These are phyloP conservation scores for Nettapus auritus DNA, from an alignment of 2,113 vertebrate genomes.

Conservation along the genomic window DNA sequence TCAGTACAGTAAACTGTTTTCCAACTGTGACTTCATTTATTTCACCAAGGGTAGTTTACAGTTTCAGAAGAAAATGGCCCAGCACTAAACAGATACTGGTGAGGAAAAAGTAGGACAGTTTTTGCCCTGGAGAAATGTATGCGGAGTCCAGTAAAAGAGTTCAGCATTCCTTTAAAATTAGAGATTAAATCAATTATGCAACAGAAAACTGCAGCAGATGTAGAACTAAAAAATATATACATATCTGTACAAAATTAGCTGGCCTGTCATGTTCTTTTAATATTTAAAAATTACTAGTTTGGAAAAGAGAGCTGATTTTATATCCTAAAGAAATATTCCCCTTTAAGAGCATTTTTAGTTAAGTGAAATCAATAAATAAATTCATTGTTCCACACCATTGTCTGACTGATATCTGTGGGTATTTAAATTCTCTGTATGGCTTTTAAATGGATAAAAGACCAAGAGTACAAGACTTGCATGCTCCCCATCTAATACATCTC, in stretches of 20 bases:
- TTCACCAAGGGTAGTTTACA: slow-evolving; percentile 77
- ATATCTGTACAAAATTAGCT: slow-evolving; percentile 73
- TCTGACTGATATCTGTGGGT: background rate
- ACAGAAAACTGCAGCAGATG: slow-evolving; percentile 79
- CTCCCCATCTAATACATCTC: background rate
- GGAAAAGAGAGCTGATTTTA: background rate
- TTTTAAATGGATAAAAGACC: background rate
- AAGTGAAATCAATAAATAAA: slow-evolving; percentile 5
- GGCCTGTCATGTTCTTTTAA: slow-evolving; percentile 63
- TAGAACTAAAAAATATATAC: slow-evolving; percentile 58
- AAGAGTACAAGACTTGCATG: background rate
- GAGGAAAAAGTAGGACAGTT: slow-evolving; percentile 81
- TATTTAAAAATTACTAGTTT: slow-evolving; percentile 65
- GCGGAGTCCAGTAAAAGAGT: slow-evolving; percentile 78
- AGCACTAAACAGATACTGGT: slow-evolving; percentile 79
- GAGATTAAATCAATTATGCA: slow-evolving; percentile 87
- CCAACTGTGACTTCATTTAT: slow-evolving; percentile 79
- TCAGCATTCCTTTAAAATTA: slow-evolving; percentile 80
- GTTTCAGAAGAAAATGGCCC: slow-evolving; percentile 64
- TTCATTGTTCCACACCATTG: background rate
- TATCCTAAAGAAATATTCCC: slow-evolving; percentile 40
- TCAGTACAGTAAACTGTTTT: slow-evolving; percentile 60
- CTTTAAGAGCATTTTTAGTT: background rate
- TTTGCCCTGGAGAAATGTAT: slow-evolving; percentile 83
- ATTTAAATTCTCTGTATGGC: background rate